These are phyloP conservation scores for Clusia tigrina DNA, from an alignment of 2,888 invertebrate species.

Conservation along the genomic window DNA sequence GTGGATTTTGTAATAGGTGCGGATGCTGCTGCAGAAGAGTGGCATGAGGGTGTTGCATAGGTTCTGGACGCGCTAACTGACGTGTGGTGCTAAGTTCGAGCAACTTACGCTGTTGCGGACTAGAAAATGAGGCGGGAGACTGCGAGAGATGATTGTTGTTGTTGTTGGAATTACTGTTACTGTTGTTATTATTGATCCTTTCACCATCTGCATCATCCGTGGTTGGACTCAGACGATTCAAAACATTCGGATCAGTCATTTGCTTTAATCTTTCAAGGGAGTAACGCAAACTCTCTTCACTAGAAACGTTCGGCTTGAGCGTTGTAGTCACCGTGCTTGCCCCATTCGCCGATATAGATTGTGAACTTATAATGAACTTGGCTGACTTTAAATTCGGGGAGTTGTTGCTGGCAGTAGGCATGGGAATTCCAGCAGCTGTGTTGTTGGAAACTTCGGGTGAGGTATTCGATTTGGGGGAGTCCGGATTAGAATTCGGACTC, in stretches of 20 bases:
- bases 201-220: slow-evolving; percentile 42
- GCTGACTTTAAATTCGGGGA: slow-evolving; percentile 49
- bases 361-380: slow-evolving; percentile 51
- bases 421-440: slow-evolving; percentile 21
- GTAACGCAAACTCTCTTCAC: slow-evolving; percentile 54
- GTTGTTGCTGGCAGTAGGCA: slow-evolving; percentile 16
- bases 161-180: slow-evolving; percentile 39
- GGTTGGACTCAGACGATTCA: slow-evolving; percentile 60
- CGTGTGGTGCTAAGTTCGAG: slow-evolving; percentile 51
- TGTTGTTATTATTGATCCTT: slow-evolving; percentile 43
- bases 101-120: slow-evolving; percentile 49
- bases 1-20: slow-evolving; percentile 57
- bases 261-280: slow-evolving; percentile 63
- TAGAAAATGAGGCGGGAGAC: slow-evolving; percentile 40
- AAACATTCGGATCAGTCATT: slow-evolving; percentile 56
- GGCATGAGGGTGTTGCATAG: slow-evolving; percentile 59
- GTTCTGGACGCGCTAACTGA: slow-evolving; percentile 58
- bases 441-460: slow-evolving; percentile 49
- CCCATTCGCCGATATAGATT: slow-evolving; percentile 29
- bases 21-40: slow-evolving; percentile 57
- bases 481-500: slow-evolving; percentile 63
- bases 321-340: slow-evolving; percentile 23
- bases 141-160: slow-evolving; percentile 41
- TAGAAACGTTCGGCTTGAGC: slow-evolving; percentile 25
- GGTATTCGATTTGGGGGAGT: slow-evolving; percentile 62